Evolutionary conservation across 2,888 invertebrate genomes (phyloP), one percentile per base, ranked within the genome.

Genomic region (Prosapia bicincta): DNA sequence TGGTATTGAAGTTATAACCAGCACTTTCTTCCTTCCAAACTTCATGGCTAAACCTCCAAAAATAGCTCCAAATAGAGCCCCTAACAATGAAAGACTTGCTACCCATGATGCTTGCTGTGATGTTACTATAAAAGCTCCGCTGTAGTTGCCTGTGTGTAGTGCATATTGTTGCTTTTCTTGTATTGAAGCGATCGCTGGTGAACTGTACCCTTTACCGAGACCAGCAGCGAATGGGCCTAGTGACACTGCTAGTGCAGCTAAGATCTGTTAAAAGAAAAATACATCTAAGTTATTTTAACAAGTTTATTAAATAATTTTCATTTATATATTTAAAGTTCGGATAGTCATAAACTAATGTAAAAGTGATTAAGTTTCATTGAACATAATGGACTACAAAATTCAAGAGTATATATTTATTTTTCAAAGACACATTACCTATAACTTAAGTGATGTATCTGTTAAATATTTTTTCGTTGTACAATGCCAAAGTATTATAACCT

Each of bases 121-220:
- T 68, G 79, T 79, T 25, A 80, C 78, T n/a, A 78, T 77, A 26
- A 82, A 76, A 25, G 72, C 76, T 65, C 79, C 80, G 65, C 79
- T 79, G 76, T 73, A 79, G 75, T 79, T 79, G 38, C 80, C 79
- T 2, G 80, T 80, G 69, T 84, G 84, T 65, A 83, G 82, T 71
- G 80, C 79, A 68, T 84, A 84, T 71, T 83, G 83, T 69, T 88
- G 86, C 77, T 89, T 90, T 82, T 91, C 91, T 78, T 91, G 89
- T 83, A 94, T 89, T 0, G 93, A 93, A 23, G 92, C 93, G 78
- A 94, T 89, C 1, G 93, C 93, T 0, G 94, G 93, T 0, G 93
- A 93, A 84, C 92, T 93, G 87, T 94, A 94, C 9, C 93, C 93
- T 84, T 93, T 93, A 79, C 93, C 92, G 71, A 94, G 87, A 0